These are phyloP conservation scores for Meghimatium bilineatum DNA, from an alignment of 2,888 invertebrate species.

Conservation along the genomic window DNA sequence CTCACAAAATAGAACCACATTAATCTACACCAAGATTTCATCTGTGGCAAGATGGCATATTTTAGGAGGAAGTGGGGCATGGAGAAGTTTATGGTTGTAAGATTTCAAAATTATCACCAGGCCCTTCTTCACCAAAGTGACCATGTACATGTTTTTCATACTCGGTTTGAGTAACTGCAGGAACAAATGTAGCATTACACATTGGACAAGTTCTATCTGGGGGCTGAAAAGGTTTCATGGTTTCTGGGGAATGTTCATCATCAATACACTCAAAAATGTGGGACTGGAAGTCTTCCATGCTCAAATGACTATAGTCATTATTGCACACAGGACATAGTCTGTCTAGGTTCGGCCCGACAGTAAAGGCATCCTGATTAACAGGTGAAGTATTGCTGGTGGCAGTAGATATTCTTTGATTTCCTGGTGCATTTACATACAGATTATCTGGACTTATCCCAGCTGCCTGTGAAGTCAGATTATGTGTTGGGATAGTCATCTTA, in stretches of 20 bases:
- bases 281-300: slow-evolving; percentile 69
- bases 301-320: slow-evolving; percentile 61
- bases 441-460: neutral
- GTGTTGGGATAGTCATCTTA: neutral
- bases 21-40: too few species aligned
- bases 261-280: slow-evolving; percentile 71
- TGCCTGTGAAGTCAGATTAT: neutral
- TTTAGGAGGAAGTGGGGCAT: neutral
- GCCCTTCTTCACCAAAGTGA: slow-evolving; percentile 64
- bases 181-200: slow-evolving; percentile 62
- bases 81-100: slow-evolving; percentile 20
- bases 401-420: neutral
- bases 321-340: slow-evolving; percentile 67
- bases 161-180: slow-evolving; percentile 59
- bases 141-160: slow-evolving; percentile 70
- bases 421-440: slow-evolving; percentile 17
- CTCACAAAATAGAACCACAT: too few species aligned
- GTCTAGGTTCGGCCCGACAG: slow-evolving; percentile 31
- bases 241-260: slow-evolving; percentile 53
- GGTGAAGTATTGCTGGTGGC: neutral
- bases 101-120: slow-evolving; percentile 61
- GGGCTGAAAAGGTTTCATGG: slow-evolving; percentile 44
- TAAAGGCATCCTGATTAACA: neutral
- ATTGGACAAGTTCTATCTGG: slow-evolving; percentile 66
- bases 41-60: neutral